Conservation (phyloP, 2,888 invertebrate species). For the Eubasilissa splendida region DNA sequence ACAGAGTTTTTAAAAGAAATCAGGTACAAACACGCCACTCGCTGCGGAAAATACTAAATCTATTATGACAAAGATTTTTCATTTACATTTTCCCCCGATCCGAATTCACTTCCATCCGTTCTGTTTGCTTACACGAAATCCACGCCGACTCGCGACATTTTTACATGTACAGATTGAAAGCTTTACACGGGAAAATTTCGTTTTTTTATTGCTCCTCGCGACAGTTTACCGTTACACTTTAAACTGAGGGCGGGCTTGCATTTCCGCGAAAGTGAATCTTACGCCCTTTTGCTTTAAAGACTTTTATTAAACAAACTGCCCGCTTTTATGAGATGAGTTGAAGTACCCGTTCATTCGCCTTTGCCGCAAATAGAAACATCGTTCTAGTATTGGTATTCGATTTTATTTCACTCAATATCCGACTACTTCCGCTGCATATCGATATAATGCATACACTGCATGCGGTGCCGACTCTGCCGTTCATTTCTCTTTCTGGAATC, state of each 20-base stretch:
- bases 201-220: slow-evolving; percentile 48
- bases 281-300: slow-evolving; percentile 13
- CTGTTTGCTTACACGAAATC: slow-evolving; percentile 50
- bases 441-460: slow-evolving; percentile 40
- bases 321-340: slow-evolving; percentile 38
- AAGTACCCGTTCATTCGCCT: slow-evolving; percentile 16
- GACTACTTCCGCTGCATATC: slow-evolving; percentile 31
- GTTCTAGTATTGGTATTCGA: slow-evolving; percentile 49
- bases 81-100: slow-evolving; percentile 51
- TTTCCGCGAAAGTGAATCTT: slow-evolving; percentile 31
- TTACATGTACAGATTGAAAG: slow-evolving; percentile 54
- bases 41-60: slow-evolving; percentile 47
- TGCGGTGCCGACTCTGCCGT: background rate
- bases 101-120: slow-evolving; percentile 40
- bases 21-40: slow-evolving; percentile 54
- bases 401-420: slow-evolving; percentile 56
- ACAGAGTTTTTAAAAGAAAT: slow-evolving; percentile 51
- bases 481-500: slow-evolving; percentile 25
- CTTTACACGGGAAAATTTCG: slow-evolving; percentile 51
- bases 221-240: slow-evolving; percentile 25
- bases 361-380: slow-evolving; percentile 38
- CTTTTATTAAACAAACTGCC: slow-evolving; percentile 33
- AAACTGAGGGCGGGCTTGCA: slow-evolving; percentile 8
- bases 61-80: slow-evolving; percentile 55
- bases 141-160: slow-evolving; percentile 38